These are phyloP conservation scores for Spatulosminthurus flaviceps DNA, from an alignment of 2,888 invertebrate genomes.

Conservation along the genomic window DNA sequence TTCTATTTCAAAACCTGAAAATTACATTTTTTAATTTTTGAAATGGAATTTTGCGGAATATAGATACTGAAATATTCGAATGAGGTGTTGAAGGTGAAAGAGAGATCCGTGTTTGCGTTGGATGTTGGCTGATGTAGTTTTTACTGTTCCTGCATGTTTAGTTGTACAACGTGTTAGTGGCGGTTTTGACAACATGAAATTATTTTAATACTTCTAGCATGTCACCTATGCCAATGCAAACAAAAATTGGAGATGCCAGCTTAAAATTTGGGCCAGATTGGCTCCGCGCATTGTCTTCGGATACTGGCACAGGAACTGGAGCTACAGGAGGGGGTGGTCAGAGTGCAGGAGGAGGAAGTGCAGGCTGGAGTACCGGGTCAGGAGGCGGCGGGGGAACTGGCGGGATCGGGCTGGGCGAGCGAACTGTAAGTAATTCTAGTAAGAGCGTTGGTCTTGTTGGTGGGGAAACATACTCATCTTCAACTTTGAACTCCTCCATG, in stretches of 20 bases:
- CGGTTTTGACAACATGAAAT: no score
- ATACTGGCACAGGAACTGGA: constrained; percentile 51
- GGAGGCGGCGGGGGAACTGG: constrained; percentile 31
- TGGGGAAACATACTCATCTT: constrained; percentile 22
- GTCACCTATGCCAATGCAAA: constrained; percentile 63
- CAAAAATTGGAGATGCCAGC: constrained; percentile 63
- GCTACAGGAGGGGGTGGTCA: constrained; percentile 51
- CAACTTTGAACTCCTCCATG: constrained; percentile 49
- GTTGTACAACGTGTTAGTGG: no score
- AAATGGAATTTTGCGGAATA: no score
- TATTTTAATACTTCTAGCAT: constrained; percentile 46
- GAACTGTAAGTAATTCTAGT: not conserved
- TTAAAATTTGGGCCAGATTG: constrained; percentile 64
- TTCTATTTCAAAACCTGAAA: no score
- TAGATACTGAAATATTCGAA: no score
- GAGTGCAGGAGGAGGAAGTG: not conserved
- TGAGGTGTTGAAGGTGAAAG: no score
- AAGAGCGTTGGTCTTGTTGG: not conserved
- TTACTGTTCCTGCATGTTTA: no score
- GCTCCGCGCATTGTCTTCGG: constrained; percentile 63
- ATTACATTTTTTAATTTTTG: no score
- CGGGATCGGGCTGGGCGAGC: constrained; percentile 10
- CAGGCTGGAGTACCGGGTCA: constrained; percentile 18
- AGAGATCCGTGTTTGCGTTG: no score
- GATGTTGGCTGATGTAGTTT: no score